Conservation (phyloP, 2,113 vertebrate species). For the Pipa parva region DNA sequence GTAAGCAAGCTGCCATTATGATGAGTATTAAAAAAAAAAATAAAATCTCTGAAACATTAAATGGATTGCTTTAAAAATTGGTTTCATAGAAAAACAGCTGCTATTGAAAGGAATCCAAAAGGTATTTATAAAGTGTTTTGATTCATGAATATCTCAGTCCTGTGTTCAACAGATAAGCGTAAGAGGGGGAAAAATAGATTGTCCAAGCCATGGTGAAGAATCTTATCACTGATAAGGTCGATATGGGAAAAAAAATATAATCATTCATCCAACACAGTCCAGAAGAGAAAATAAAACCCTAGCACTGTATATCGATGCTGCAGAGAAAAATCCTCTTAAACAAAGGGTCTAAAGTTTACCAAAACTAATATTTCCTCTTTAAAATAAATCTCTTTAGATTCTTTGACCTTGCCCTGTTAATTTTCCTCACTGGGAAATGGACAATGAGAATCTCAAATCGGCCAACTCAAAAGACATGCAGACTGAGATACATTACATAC, state of each 20-base stretch:
- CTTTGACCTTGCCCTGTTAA: conserved; percentile 26
- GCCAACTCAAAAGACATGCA: background rate
- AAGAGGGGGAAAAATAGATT: background rate
- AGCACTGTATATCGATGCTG: background rate
- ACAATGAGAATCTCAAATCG: background rate
- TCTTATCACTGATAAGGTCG: conserved; percentile 20
- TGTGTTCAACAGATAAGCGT: conserved; percentile 22
- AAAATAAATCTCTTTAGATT: conserved; percentile 6
- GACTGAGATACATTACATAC: background rate
- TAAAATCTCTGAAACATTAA: background rate
- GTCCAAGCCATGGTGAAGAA: background rate
- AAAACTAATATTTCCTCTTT: conserved; percentile 22
- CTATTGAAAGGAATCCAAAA: conserved; percentile 1
- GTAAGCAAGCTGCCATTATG: too few relatives aligned
- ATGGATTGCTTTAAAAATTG: background rate
- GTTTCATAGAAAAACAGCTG: background rate
- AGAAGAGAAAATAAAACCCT: background rate
- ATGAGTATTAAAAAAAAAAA: background rate
- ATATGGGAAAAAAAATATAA: background rate
- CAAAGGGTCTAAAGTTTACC: conserved; percentile 12
- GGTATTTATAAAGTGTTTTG: conserved; percentile 5
- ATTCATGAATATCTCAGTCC: conserved; percentile 1
- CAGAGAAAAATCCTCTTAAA: conserved; percentile 12
- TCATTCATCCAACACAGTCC: conserved; percentile 3
- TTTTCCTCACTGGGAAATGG: conserved; percentile 6